Base-by-base conservation (phyloP, 2,113 vertebrate species). In the Phaethon lepturus region DNA sequence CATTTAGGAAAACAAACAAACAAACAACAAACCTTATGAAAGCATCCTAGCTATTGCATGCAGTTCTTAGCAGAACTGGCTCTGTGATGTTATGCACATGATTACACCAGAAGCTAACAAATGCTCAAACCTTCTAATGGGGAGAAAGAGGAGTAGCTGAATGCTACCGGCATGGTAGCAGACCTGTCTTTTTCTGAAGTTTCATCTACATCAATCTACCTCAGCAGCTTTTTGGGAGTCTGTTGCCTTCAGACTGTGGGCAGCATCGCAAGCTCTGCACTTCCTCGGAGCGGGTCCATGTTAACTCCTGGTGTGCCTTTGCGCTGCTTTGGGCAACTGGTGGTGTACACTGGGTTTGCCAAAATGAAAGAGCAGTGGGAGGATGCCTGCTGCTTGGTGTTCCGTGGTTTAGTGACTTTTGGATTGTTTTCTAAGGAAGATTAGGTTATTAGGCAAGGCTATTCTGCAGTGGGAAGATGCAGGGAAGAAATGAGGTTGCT, bases 61-160 rank as follows among this genome's bases (percentile, higher is more conserved):
- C 52, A 55, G 17, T 50, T 92, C 40, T 62, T 60, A 24, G 38
- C 55, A 60, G 85, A 60, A 69, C 45, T 74, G 55, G 50, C 60
- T 28, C 29, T 45, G 24, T 58, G 18, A n/a, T 24, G 16, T 55
- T 86, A 24, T 19, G 12, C 0, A 0, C 5, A 2, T 16, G 44
- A 64, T 55, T 64, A 20, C 49, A 16, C 45, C 17, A 15, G 81
- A 64, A 82, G 56, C 81, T 62, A 47, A 42, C 33, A 29, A 66
- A 53, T 42, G 19, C 63, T 62, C 33, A 17, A 22, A 22, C 50
- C 52, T 56, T 16, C 16, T 47, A 66, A 55, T 0, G 0, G 35
- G 8, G 62, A 71, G 56, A 71, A 47, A 53, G 60, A 33, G 17
- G 29, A 72, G 42, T 35, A 45, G 31, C 40, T 67, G 38, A 38